phyloP scores from a whole-genome alignment of 2,888 invertebrate species.

The Altica lythri region DNA sequence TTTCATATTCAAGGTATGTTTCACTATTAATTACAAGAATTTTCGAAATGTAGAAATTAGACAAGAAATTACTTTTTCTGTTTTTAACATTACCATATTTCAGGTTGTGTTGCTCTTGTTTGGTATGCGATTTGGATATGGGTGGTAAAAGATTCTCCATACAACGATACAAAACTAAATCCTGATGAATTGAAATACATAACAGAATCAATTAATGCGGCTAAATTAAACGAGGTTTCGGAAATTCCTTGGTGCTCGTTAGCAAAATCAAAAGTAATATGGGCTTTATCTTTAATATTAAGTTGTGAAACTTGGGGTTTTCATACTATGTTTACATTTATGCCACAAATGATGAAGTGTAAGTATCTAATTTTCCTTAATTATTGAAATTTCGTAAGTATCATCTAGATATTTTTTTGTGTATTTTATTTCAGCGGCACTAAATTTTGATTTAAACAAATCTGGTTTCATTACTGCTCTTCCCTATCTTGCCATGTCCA shows the following conservation, averaged over 20 bases:
- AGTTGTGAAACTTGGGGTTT: slow-evolving; percentile 92
- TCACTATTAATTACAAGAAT: neutral
- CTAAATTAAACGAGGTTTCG: slow-evolving; percentile 57
- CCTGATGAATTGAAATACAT: slow-evolving; percentile 76
- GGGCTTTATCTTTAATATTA: slow-evolving; percentile 82
- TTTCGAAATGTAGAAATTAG: neutral
- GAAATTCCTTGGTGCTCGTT: slow-evolving; percentile 79
- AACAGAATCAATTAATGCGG: slow-evolving; percentile 58
- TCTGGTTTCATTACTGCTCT: slow-evolving; percentile 84
- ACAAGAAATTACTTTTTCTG: neutral
- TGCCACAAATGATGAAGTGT: slow-evolving; percentile 28
- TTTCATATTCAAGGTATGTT: neutral
- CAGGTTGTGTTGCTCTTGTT: slow-evolving; percentile 68
- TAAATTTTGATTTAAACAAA: slow-evolving; percentile 73
- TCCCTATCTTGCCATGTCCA: slow-evolving; percentile 86
- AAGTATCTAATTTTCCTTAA: neutral
- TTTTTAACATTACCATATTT: slow-evolving; percentile 1
- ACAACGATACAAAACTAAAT: slow-evolving; percentile 73
- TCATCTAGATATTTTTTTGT: too few relatives aligned
- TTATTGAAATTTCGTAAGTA: too few relatives aligned
- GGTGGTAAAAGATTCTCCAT: slow-evolving; percentile 74
- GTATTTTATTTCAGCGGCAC: slow-evolving; percentile 71
- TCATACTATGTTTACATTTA: slow-evolving; percentile 67
- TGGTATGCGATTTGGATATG: slow-evolving; percentile 76
- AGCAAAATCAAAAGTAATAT: slow-evolving; percentile 75